Conservation (phyloP, 2,113 vertebrate genomes). For the Irena cyanogastra region DNA sequence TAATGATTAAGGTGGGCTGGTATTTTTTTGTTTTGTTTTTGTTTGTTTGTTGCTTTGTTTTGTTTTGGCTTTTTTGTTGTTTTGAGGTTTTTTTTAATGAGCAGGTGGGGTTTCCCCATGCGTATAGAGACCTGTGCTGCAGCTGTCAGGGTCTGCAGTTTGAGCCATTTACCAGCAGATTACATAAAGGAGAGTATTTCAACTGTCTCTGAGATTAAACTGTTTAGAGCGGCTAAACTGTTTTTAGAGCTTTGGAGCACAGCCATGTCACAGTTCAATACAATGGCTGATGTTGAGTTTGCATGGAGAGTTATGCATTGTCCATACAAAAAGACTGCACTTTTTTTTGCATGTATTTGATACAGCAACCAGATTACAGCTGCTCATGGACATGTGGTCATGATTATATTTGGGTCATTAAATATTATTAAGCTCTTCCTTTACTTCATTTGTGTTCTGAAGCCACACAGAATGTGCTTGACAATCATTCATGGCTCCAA, state of each 20-base stretch:
- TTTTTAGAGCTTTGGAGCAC: background rate
- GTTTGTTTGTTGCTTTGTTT: background rate
- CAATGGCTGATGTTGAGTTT: background rate
- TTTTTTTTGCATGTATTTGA: background rate
- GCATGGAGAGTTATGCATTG: background rate
- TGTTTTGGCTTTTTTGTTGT: background rate
- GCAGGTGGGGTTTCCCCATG: rapidly evolving
- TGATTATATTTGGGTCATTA: background rate
- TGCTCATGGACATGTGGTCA: background rate
- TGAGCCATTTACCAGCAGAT: background rate
- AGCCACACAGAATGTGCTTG: background rate
- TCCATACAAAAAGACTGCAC: background rate
- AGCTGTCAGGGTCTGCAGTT: background rate
- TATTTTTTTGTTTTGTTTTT: background rate
- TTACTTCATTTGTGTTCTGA: background rate
- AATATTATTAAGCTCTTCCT: background rate
- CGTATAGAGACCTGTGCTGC: background rate
- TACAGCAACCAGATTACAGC: background rate
- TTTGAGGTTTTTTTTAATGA: background rate
- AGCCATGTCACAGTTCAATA: background rate
- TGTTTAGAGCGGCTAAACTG: background rate
- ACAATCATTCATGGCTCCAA: background rate
- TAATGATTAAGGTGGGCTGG: background rate
- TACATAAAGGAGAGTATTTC: background rate
- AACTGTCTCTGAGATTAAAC: background rate